Evolutionary conservation across 2,797 vertebrate species (phyloP), one percentile per base, ranked within the genome.

Genomic region (Rhinatrema bivittatum): DNA sequence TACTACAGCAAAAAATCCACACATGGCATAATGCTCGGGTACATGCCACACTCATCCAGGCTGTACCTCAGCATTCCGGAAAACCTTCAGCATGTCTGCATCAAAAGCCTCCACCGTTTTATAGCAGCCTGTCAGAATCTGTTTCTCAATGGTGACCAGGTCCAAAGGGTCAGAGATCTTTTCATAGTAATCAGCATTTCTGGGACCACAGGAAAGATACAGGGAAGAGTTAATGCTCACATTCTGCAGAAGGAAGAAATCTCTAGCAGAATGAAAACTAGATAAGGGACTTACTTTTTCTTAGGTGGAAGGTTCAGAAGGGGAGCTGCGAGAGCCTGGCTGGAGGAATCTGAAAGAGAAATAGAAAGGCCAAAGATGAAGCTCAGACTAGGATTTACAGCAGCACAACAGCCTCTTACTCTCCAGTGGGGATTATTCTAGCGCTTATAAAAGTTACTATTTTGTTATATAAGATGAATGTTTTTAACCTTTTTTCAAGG

Each of bases 41-140:
- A n/a, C n/a, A n/a, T n/a, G n/a, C n/a, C n/a, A n/a, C n/a, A n/a
- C n/a, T n/a, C n/a, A n/a, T n/a, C n/a, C n/a, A n/a, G n/a, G 2
- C 20, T 59, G 58, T 65, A 83, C 88, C 91, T 98, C 93, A 9
- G 93, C 90, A 2, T 98, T 98, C 45, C 92, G 85, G 65, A 98
- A 98, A 44, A 97, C 93, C 78, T 96, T 98, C 41, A 98, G 87
- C 94, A 98, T 97, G 74, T 98, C 93, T 0, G 91, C 78, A 58
- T 98, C 93, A 17, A 97, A 98, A 16, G 91, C 87, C 62, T 97
- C 93, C 24, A 94, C 93, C 0, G 93, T 97, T 75, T 96, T 95
- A 48, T 98, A 97, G 50, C 93, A 87, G 25, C 95, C 95, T 1
- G 85, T 91, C 65, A 97, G 84, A 69, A 97, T 98, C 61, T 95